Base-by-base conservation (phyloP, 2,888 invertebrate genomes). In the Drosophila aldrichi region DNA sequence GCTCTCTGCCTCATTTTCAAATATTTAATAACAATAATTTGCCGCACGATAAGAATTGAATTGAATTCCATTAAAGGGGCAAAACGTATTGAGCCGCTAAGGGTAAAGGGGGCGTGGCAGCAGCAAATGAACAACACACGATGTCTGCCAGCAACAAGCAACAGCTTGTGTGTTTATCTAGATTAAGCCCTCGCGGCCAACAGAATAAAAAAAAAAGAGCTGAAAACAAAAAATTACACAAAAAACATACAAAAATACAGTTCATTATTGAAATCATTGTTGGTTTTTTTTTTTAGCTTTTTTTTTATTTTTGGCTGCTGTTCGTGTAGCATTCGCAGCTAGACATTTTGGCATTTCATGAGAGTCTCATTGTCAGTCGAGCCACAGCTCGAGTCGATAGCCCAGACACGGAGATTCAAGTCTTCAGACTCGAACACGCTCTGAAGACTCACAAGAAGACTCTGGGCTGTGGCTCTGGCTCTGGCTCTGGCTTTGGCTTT, bases 21-120 rank as follows among this genome's bases (percentile, higher is more conserved):
- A 90, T 85, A 90, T 90, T 89, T 89, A 89, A 90, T 89, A 89
- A 90, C 83, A 89, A 89, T 89, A 90, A 89, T 89, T 90, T 89
- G 90, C 89, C 67, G 88, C 89, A 90, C 89, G 89, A 89, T 89
- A 89, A 89, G 90, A 84, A 89, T 89, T 89, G 83, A 89, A 89
- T 89, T 89, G 90, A 87, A 89, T 90, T 90, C 82, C 89, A 89
- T 89, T 89, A 90, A 87, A 86, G 74, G 73, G 87, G 88, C 82
- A 87, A 86, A 86, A 88, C 79, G 86, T 88, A 84, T 84, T 88
- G 79, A 84, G 74, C 70, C 58, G 54, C 41, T 70, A 51, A 59
- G 69, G 75, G 51, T 69, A 76, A 54, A 54, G 40, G 76, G 67
- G 77, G 75, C 75, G 75, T 70, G 75, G 51, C 79, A 14, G 36